Conservation (phyloP, 2,113 vertebrate species). For the Ornithorhynchus anatinus region DNA sequence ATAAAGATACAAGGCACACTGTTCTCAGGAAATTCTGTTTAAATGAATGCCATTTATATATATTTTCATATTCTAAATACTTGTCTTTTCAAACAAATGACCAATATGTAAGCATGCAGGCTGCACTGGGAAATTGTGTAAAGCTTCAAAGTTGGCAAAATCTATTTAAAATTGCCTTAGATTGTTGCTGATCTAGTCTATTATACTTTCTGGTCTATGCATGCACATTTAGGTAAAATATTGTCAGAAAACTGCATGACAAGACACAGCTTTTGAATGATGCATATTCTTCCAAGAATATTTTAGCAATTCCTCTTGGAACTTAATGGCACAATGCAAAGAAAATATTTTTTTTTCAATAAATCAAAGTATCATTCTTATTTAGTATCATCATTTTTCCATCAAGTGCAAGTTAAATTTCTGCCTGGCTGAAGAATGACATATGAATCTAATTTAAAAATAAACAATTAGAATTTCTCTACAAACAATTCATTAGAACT, state of each 20-base stretch:
- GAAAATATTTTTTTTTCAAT: constrained; percentile 48
- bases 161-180: constrained; percentile 51
- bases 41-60: constrained; percentile 69
- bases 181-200: constrained; percentile 30
- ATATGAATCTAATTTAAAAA: constrained; percentile 2
- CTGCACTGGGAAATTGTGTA: constrained; percentile 49
- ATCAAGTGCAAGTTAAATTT: constrained; percentile 34
- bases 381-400: constrained; percentile 41
- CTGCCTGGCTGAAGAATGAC: constrained; percentile 7
- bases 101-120: constrained; percentile 63
- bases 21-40: constrained; percentile 76
- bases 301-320: constrained; percentile 47
- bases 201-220: constrained; percentile 48
- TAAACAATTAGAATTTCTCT: neutral
- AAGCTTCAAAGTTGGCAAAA: constrained; percentile 28
- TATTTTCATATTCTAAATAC: constrained; percentile 67
- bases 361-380: constrained; percentile 39
- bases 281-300: constrained; percentile 37
- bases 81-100: constrained; percentile 61
- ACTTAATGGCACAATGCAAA: constrained; percentile 48
- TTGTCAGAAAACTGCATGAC: constrained; percentile 59
- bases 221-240: constrained; percentile 33
- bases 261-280: constrained; percentile 46
- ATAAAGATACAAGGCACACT: constrained; percentile 60
- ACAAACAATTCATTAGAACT: too few species aligned